Base-by-base conservation (phyloP, 2,797 vertebrate species). In the Erithacus rubecula region DNA sequence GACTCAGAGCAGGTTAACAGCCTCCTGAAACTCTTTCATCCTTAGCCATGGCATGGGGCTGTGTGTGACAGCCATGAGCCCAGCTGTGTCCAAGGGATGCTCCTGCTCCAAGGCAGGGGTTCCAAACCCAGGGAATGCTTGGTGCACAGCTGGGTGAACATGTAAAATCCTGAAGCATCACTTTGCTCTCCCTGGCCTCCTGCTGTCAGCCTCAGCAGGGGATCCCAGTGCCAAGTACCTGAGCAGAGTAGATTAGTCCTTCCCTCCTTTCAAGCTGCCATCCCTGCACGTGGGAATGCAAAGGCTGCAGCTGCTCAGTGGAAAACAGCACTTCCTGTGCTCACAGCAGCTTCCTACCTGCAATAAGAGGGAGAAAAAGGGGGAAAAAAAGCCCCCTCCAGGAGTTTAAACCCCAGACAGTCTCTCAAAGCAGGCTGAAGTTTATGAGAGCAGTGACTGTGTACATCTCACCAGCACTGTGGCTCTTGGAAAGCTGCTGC, bases 221-320 rank as follows among this genome's bases (percentile, higher is more conserved):
- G 23, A 60, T 52, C 11, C 47, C 70, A 68, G 44, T 5, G 72
- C 72, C 16, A 23, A 83, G 52, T 4, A 77, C 4, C 3, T 27
- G 9, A 64, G 83, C 22, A 4, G 4, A 67, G 79, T 39, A 83
- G 55, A 43, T 87, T 3, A 43, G 11, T 83, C 59, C 72, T 78
- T 10, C 52, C 49, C 84, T 84, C 65, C 67, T 82, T 59, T 70
- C 67, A 62, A 91, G 92, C 47, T 55, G 84, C 46, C 39, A 44
- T 13, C 39, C 69, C 78, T 63, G 80, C 51, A 59, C 34, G 46
- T 53, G 71, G 55, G 36, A 78, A 81, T 12, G 55, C 69, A 71
- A 29, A 84, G 53, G 81, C 13, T 59, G 72, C 71, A 81, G 76
- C 86, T 86, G 89, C 76, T 88, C 56, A 9, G n/a, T 13, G 71